Evolutionary conservation across 2,797 vertebrate species (phyloP), one percentile per base, ranked within the genome.

Genomic region (Darevskia nairensis): DNA sequence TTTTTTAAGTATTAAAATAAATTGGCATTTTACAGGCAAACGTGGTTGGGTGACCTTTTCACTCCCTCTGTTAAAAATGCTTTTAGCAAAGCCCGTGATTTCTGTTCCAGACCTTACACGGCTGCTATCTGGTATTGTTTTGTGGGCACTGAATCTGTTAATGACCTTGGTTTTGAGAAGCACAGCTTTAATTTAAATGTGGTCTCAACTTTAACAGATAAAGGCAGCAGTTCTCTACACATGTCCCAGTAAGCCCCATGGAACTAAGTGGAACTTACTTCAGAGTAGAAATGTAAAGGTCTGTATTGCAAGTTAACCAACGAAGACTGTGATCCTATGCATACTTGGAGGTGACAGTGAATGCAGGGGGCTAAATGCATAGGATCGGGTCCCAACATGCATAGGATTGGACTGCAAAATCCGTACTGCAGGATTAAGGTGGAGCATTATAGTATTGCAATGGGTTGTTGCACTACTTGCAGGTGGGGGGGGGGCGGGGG

Each of bases 21-120:
- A 98, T 98, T 97, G 97, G 98, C 97, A 97, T 98, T 99, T 98
- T 98, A 97, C 97, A 98, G 98, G 98, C 98, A 97, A 97, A 96
- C 88, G 90, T 93, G 78, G 86, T 75, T 23, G 85, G 84, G 29
- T 87, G 85, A 76, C 84, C 88, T 61, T 88, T 88, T 89, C 90
- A 93, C 74, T 89, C 17, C 19, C 32, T 27, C 21, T 46, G 55
- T 80, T 84, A 46, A 59, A 41, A 44, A 8, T 35, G 71, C 55
- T 84, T 61, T 4, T 75, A 69, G 27, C 41, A 75, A 72, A 8
- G 21, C 69, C 41, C 76, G 29, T 69, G 44, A 41, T 81, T 85
- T 39, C 66, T 74, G 44, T 27, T 27, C 44, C 55, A 44, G 39
- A 74, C 77, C 21, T 79, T 89, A 39, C 61, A n/a, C 6, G 23